phyloP scores from a whole-genome alignment of 1,140 invertebrate genomes.

The Rhynchophorus ferrugineus region DNA sequence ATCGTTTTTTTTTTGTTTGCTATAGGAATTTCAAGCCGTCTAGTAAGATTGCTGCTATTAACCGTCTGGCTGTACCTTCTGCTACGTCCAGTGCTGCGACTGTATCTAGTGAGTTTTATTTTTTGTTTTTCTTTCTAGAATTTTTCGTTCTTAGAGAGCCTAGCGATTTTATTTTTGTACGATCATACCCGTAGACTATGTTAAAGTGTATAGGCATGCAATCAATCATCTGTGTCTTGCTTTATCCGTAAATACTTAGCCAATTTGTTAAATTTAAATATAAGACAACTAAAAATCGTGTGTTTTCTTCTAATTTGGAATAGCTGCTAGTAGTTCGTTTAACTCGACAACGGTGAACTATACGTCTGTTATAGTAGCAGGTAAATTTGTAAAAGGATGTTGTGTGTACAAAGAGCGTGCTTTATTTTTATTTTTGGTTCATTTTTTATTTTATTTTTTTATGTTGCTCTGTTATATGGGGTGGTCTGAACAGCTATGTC shows the following conservation, averaged over 20 bases:
- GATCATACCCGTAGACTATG: no score
- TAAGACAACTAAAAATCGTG: no score
- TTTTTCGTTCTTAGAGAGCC: no score
- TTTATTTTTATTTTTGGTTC: conserved; percentile 6
- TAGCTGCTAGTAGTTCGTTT: conserved; percentile 37
- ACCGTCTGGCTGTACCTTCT: conserved; percentile 33
- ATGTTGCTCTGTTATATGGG: no score
- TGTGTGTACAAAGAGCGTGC: neutral
- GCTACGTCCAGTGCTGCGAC: conserved; percentile 14
- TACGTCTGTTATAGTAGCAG: conserved; percentile 28
- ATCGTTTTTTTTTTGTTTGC: conserved; percentile 21
- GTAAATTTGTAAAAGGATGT: conserved; percentile 13
- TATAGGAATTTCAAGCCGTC: conserved; percentile 41
- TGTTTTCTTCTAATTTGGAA: no score
- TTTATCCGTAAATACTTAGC: no score
- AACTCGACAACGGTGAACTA: conserved; percentile 32
- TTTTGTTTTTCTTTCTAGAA: conserved; percentile 13
- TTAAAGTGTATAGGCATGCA: no score
- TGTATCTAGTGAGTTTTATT: conserved; percentile 33
- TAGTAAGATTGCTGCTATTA: conserved; percentile 35
- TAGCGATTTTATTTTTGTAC: no score
- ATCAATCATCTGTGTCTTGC: no score
- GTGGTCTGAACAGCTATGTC: no score
- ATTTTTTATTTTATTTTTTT: conserved; percentile 1
- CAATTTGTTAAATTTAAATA: no score